Conservation (phyloP, 2,888 invertebrate genomes). For the Caenorhabditis wallacei region DNA sequence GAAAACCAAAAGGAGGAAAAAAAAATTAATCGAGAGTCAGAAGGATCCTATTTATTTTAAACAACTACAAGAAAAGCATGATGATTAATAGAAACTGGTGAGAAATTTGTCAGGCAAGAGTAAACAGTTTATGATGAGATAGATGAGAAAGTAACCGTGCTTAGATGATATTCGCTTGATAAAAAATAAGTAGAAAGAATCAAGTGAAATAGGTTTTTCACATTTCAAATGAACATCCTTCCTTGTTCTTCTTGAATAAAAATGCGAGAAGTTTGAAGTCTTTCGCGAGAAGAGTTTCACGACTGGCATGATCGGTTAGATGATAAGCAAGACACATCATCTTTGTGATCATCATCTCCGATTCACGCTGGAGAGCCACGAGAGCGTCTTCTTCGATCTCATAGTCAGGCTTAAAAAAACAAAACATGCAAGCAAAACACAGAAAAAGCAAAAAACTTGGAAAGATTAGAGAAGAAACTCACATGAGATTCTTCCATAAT, state of each 20-base stretch:
- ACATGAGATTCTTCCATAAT: conserved; percentile 17
- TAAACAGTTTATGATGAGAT: too few relatives aligned
- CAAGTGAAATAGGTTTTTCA: background rate
- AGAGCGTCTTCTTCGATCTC: conserved; percentile 6
- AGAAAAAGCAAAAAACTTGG: background rate
- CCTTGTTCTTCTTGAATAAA: conserved; percentile 9
- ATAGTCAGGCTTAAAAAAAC: conserved; percentile 8
- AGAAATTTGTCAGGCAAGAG: too few relatives aligned
- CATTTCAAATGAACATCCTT: conserved; percentile 11
- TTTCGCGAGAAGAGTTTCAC: conserved; percentile 12
- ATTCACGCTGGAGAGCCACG: conserved; percentile 41
- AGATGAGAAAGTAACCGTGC: too few relatives aligned
- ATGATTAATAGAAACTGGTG: too few relatives aligned
- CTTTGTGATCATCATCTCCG: conserved; percentile 47
- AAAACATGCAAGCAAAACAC: background rate
- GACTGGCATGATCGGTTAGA: conserved; percentile 3
- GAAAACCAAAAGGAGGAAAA: too few relatives aligned
- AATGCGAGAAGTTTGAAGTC: conserved; percentile 9
- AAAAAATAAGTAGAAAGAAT: background rate
- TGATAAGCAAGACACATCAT: conserved; percentile 20
- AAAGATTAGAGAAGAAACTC: background rate
- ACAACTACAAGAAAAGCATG: too few relatives aligned
- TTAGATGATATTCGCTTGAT: too few relatives aligned
- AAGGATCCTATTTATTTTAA: too few relatives aligned
- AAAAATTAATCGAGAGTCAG: too few relatives aligned